Base-by-base conservation (phyloP, 1,140 invertebrate species). In the Pristionchus pacificus region DNA sequence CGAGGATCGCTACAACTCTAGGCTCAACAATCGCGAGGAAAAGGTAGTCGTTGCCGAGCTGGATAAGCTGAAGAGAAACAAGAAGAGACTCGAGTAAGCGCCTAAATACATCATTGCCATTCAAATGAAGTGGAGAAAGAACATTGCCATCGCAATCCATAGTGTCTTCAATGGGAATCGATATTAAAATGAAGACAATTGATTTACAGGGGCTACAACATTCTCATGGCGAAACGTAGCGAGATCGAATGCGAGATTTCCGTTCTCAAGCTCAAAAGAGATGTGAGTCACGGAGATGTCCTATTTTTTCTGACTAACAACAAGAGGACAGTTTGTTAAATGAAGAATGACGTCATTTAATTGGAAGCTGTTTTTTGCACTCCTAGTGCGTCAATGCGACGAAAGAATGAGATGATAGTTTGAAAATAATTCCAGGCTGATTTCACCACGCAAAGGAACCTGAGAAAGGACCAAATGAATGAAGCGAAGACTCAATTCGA, bases 11-110 rank as follows among this genome's bases (percentile, higher is more conserved):
- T 71, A 71, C 62, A 71, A 64, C 2, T 6, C 24, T 3, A 2
- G 25, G 49, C 58, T 27, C 14, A 59, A 59, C 31, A 30, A 57
- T 14, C 65, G 65, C 2, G 73, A 74, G 25, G 73, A 74, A 49
- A 64, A 67, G 24, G 32, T 60, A 2, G 27, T 74, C 2, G 73
- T 74, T 0, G 60, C 28, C 2, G 68, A 74, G 24, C 68, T 74
- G 2, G 32, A 74, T 29, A 55, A 55, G 15, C 31, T 74, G 15
- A 74, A 74, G 27, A 49, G 73, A 57, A 74, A 74, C 59, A 31
- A 33, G 24, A 67, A 32, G 14, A 68, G 55, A 57, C 63, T 74
- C 19, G 60, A 74, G 73, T 74, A 25, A 38, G 71, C n/a, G n/a
- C n/a, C n/a, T n/a, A n/a, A n/a, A n/a, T n/a, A n/a, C n/a, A n/a